Percentiles rank a stretch among this genome's conserved stretches.
phyloP scores from a whole-genome alignment of 2,888 invertebrate genomes.

The Rotaria sp. region DNA sequence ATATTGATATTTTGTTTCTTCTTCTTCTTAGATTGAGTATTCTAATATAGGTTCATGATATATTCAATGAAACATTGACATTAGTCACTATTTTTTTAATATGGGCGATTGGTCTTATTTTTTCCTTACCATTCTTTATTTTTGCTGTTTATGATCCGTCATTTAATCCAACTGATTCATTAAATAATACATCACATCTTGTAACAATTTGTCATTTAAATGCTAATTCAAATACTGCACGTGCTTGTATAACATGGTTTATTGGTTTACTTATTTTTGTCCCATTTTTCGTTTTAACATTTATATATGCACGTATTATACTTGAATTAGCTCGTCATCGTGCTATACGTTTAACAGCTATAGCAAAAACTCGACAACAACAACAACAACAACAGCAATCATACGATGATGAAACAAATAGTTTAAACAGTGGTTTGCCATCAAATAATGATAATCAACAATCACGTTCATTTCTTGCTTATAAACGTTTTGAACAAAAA shows the following conservation, averaged over 20 bases:
- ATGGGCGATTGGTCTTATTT: conserved; percentile 14
- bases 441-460: neutral
- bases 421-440: neutral
- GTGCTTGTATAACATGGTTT: conserved; percentile 8
- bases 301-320: conserved; percentile 21
- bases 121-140: conserved; percentile 15
- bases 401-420: conserved; percentile 23
- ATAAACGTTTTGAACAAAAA: conserved; percentile 31
- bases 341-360: neutral
- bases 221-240: conserved; percentile 12
- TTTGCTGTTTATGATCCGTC: conserved; percentile 6
- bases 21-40: neutral
- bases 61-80: conserved; percentile 24
- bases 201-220: neutral
- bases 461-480: conserved; percentile 27
- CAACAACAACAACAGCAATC: neutral
- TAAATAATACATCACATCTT: neutral
- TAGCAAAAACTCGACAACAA: neutral
- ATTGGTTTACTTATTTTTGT: conserved; percentile 7
- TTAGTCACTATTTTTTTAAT: neutral
- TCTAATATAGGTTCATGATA: conserved; percentile 5
- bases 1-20: neutral
- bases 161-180: neutral
- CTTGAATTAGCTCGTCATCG: conserved; percentile 24
- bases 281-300: conserved; percentile 4